phyloP scores from a whole-genome alignment of 2,888 invertebrate genomes.

The Caenorhabditis zanzibari region DNA sequence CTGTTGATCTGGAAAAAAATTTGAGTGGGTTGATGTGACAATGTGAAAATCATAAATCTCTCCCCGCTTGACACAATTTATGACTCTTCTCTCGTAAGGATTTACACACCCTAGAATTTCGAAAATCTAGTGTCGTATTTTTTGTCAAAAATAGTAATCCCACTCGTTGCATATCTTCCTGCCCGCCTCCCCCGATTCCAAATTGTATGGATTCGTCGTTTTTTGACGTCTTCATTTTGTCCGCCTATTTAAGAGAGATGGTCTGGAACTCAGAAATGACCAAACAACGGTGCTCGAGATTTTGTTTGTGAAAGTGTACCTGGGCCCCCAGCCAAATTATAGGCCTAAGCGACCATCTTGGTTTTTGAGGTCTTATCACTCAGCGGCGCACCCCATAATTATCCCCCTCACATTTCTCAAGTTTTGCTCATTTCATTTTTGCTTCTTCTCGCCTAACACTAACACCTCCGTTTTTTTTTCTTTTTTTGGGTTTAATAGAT shows the following conservation, averaged over 20 bases:
- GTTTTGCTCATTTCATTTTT: slow-evolving; percentile 4
- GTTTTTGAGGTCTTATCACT: slow-evolving; percentile 55
- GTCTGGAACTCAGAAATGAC: slow-evolving; percentile 19
- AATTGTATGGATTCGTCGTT: slow-evolving; percentile 21
- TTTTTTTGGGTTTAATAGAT: background rate
- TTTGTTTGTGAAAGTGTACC: too few relatives aligned
- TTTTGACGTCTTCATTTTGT: slow-evolving; percentile 7
- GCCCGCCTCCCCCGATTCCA: slow-evolving; percentile 10
- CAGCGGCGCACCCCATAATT: too few relatives aligned
- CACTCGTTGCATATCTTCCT: slow-evolving; percentile 31
- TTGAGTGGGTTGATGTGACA: background rate
- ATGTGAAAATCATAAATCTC: too few relatives aligned
- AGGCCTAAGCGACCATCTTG: slow-evolving; percentile 50
- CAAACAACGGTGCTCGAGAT: too few relatives aligned
- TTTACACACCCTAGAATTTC: background rate
- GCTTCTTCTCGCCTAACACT: background rate
- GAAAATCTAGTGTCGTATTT: slow-evolving; percentile 23
- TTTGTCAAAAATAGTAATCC: slow-evolving; percentile 33
- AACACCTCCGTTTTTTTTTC: background rate
- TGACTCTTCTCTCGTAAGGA: slow-evolving; percentile 31
- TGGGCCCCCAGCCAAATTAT: slow-evolving; percentile 12
- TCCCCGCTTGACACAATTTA: too few relatives aligned
- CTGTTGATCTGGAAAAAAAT: slow-evolving; percentile 1
- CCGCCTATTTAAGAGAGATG: slow-evolving; percentile 22
- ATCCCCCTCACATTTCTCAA: too few relatives aligned